Percentiles rank a stretch among this genome's conserved stretches.
Conservation (phyloP, 2,113 vertebrate species). For the Ptychochromis oligacanthus region DNA sequence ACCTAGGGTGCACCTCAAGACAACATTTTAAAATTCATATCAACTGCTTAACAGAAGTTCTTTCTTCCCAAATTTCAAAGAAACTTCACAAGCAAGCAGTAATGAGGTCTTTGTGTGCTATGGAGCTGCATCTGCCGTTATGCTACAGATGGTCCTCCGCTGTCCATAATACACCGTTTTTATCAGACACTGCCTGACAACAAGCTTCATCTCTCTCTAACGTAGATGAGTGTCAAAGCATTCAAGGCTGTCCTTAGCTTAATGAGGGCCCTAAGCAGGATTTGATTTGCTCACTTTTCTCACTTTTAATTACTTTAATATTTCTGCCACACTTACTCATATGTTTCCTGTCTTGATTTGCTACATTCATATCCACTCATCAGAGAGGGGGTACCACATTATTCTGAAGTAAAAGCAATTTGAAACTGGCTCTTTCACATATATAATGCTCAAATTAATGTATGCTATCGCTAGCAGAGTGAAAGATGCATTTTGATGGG, state of each 20-base stretch:
- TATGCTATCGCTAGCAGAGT: neutral
- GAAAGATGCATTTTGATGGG: neutral
- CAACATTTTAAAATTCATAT: slow-evolving; percentile 24
- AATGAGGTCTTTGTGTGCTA: slow-evolving; percentile 28
- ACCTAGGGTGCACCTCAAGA: slow-evolving; percentile 4
- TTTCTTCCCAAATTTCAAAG: slow-evolving; percentile 10
- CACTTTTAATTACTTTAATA: slow-evolving; percentile 55
- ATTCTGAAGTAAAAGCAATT: neutral
- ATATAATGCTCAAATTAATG: neutral
- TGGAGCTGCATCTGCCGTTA: slow-evolving; percentile 22
- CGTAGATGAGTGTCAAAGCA: slow-evolving; percentile 42
- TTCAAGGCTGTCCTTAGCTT: slow-evolving; percentile 32
- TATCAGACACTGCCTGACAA: slow-evolving; percentile 31
- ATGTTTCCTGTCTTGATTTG: slow-evolving; percentile 23
- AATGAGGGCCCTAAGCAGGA: slow-evolving; percentile 45
- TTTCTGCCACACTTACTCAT: slow-evolving; percentile 31
- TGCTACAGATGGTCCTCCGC: slow-evolving; percentile 37
- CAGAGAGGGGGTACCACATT: neutral
- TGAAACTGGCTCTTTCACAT: neutral
- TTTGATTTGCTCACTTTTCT: slow-evolving; percentile 53
- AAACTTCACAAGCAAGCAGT: slow-evolving; percentile 12
- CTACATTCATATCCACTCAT: neutral
- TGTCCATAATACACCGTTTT: slow-evolving; percentile 43
- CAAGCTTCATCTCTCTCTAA: slow-evolving; percentile 44
- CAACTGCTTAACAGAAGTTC: neutral